phyloP scores from a whole-genome alignment of 2,888 invertebrate genomes.

The Drosophila rellima region DNA sequence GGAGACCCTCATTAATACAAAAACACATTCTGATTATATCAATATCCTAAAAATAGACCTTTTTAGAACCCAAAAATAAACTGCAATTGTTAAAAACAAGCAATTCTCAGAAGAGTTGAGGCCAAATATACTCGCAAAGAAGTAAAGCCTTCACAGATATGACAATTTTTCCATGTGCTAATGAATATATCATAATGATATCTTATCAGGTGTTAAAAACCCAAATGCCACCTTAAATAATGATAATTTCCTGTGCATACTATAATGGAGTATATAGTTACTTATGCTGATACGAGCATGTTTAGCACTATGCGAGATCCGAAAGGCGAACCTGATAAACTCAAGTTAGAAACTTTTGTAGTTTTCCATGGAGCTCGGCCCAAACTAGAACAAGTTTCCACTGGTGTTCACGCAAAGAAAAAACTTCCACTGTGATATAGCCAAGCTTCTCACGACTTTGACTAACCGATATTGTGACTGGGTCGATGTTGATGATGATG shows the following conservation, averaged over 20 bases:
- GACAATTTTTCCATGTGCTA: slow-evolving; percentile 55
- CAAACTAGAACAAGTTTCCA: slow-evolving; percentile 52
- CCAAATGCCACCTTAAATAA: slow-evolving; percentile 55
- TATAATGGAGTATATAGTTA: slow-evolving; percentile 4
- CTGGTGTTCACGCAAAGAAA: slow-evolving; percentile 18
- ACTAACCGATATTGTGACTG: slow-evolving; percentile 8
- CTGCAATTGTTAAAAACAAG: slow-evolving; percentile 20
- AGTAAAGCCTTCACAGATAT: slow-evolving; percentile 41
- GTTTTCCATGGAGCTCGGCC: slow-evolving; percentile 56
- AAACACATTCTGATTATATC: slow-evolving; percentile 7
- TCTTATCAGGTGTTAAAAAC: slow-evolving; percentile 77
- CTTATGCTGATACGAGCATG: slow-evolving; percentile 28
- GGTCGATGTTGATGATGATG: background rate
- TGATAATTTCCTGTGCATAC: slow-evolving; percentile 43
- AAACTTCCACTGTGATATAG: slow-evolving; percentile 51
- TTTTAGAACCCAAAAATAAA: slow-evolving; percentile 42
- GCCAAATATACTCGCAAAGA: slow-evolving; percentile 15
- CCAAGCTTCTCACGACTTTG: slow-evolving; percentile 24
- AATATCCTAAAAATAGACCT: slow-evolving; percentile 24
- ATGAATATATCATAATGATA: slow-evolving; percentile 71
- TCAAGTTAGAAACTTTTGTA: slow-evolving; percentile 39
- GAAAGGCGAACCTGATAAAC: slow-evolving; percentile 23
- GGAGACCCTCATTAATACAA: slow-evolving; percentile 16
- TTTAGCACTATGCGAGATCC: slow-evolving; percentile 41
- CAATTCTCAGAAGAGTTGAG: slow-evolving; percentile 11